Evolutionary conservation across 30 jellyfish, hydroid and myxozoan genomes (phyloP).

Genomic region (Turritopsis dohrnii): DNA sequence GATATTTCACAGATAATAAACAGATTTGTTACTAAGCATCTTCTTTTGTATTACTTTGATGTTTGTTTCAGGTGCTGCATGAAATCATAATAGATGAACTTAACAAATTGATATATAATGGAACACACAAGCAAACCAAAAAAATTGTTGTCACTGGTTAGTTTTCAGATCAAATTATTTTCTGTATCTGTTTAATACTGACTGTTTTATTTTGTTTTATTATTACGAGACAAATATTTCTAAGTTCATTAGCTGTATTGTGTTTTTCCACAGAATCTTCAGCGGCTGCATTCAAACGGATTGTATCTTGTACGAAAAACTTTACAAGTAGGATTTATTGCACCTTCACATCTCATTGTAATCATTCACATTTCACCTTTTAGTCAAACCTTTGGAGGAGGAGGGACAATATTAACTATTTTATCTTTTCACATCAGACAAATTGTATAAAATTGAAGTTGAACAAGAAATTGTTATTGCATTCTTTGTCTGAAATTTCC

Average conservation of each 20-base stretch:
- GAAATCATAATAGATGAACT: constrained; percentile 82
- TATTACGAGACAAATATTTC: no score
- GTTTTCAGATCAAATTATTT: no score
- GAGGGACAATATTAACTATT: no score
- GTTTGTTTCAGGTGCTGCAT: constrained; percentile 50
- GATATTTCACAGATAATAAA: not conserved
- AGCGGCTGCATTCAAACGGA: constrained; percentile 36
- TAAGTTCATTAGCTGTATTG: not conserved
- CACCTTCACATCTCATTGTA: no score
- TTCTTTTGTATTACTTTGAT: not conserved
- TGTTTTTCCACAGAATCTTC: constrained; percentile 6
- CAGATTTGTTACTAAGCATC: not conserved
- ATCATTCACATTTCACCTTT: no score
- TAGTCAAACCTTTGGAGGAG: no score
- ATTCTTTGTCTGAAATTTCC: not conserved
- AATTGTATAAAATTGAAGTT: no score
- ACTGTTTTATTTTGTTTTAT: no score
- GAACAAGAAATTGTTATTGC: no score
- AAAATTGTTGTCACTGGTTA: constrained; percentile 47
- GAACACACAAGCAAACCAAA: constrained; percentile 40
- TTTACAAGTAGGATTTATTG: not conserved
- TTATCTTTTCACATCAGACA: no score
- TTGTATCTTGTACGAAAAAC: not conserved
- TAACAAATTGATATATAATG: constrained; percentile 71
- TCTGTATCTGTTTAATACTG: no score